A percentile compares a stretch with the other conserved stretches of the same genome.
Conservation (phyloP, 92 coral and sea anemone species). For the Epizoanthus rinbou region DNA sequence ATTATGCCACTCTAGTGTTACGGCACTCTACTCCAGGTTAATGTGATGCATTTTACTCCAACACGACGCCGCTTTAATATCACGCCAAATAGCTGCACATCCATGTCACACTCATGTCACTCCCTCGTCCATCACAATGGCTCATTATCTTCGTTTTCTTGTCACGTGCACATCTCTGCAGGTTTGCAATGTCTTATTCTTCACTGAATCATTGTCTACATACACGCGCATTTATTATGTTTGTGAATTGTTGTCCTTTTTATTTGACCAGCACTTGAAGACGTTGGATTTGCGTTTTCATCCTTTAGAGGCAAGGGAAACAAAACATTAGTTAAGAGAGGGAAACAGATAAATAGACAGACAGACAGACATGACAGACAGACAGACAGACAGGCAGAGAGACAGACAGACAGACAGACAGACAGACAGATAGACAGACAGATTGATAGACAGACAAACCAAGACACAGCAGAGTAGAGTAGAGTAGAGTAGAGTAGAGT, state of each 20-base stretch:
- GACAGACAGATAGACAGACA: neutral
- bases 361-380: neutral
- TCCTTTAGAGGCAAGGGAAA: neutral
- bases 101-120: too few relatives aligned
- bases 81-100: too few relatives aligned
- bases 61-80: too few relatives aligned
- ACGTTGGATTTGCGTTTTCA: constrained; percentile 11
- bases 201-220: neutral
- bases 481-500: constrained; percentile 29
- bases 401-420: neutral
- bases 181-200: neutral
- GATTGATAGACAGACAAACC: too few relatives aligned
- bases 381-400: too few relatives aligned
- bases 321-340: neutral
- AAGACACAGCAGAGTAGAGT: constrained; percentile 1
- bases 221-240: neutral
- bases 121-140: too few relatives aligned
- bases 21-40: too few relatives aligned
- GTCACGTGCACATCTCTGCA: neutral
- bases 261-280: neutral
- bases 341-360: neutral
- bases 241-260: neutral
- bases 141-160: neutral
- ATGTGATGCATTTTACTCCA: too few relatives aligned
- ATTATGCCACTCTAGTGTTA: too few relatives aligned